Evolutionary conservation across 2,113 vertebrate species (phyloP), one percentile per base, ranked within the genome.

Genomic region (Colaptes auratus): DNA sequence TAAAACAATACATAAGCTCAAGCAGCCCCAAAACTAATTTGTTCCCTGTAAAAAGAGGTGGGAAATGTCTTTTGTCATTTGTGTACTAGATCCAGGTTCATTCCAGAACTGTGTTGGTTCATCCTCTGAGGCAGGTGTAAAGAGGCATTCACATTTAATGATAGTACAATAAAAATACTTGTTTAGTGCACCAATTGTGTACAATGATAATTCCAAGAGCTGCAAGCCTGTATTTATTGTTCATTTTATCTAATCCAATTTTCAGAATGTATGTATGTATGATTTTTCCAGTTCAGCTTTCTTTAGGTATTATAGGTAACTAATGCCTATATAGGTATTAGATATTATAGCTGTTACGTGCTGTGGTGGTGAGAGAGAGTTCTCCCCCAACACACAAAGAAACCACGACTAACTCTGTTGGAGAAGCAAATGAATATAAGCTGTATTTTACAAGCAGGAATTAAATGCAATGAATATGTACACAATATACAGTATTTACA

Each of bases 21-120:
- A 58, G 53, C 35, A 79, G 58, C 64, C 94, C 65, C 71, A 90
- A 95, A 95, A 72, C 82, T 3, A 73, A 82, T 93, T 89, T 91
- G 35, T 91, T 94, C 46, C 58, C 53, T 55, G 30, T 74, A 31
- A 90, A 92, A 86, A 93, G 52, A 88, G 77, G 72, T 72, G 79
- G 61, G 67, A 91, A 81, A 82, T 71, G 14, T 86, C 72, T 88
- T 87, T 75, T 94, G 83, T 87, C 36, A 33, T 74, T 71, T 93
- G 72, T 23, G 46, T 85, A 58, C 42, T 89, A 56, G 35, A 91
- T 78, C 55, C 73, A 77, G 73, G 28, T 94, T 95, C 5, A 4
- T 80, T 87, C 20, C 58, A 83, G 28, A 77, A 24, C 42, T 82
- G 55, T 58, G 20, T 63, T 82, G 85, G 85, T 88, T 93, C 28